Base-by-base conservation (phyloP, 1,140 invertebrate species). In the Choristoneura fumiferana region DNA sequence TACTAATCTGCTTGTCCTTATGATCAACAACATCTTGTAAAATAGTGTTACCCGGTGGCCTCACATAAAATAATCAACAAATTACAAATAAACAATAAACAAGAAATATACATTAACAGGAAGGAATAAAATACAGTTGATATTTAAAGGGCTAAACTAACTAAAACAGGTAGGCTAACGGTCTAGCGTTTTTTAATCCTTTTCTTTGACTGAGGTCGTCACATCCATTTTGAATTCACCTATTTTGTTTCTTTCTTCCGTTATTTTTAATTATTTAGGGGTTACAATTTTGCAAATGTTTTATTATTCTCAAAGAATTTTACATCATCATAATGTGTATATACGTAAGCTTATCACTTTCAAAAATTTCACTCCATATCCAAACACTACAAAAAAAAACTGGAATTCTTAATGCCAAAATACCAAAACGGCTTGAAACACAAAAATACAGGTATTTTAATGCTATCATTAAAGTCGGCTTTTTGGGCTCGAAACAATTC, bases 391-490 rank as follows among this genome's bases (percentile, higher is more conserved):
- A 22, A 49, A n/a, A n/a, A n/a, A n/a, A 49, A 13, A 49, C 43
- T 29, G 22, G 43, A 18, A 49, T 49, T 49, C 22, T 33, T 49
- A 49, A 49, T 49, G 43, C 22, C 43, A 5, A 49, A 49, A 49
- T 49, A 22, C 43, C 43, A 49, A 49, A 49, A 49, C 12, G 17
- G 9, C 6, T 3, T 17, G 12, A 49, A 49, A 33, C 4, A 18
- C n/a, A 49, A 49, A 22, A 49, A 49, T 22, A 18, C 22, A 49
- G 43, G 43, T 12, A 49, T 49, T 49, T 49, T 49, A 49, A 49
- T 49, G 29, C 43, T 22, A 18, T 18, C 43, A 49, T 49, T 49
- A 33, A 49, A 49, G 43, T 49, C 18, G 43, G 43, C 43, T 17
- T 29, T 49, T 29, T 22, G 12, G 14, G 17, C 15, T 17, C 22